Evolutionary conservation across 2,888 invertebrate species (phyloP).

Genomic region (Oegoconia quadripuncta): DNA sequence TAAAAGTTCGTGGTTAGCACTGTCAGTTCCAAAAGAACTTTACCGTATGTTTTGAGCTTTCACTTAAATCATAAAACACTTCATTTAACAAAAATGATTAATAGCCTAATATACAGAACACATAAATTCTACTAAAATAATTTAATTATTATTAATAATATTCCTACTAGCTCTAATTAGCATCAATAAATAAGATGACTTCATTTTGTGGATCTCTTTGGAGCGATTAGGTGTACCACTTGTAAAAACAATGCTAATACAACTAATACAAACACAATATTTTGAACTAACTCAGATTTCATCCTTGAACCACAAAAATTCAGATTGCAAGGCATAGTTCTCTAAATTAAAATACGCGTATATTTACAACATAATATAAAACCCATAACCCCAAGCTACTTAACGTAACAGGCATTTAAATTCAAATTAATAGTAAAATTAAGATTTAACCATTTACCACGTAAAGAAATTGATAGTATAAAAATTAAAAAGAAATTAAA

Average conservation of each 20-base stretch:
- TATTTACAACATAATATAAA: slow-evolving; percentile 20
- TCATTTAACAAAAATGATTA: slow-evolving; percentile 49
- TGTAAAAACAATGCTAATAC: slow-evolving; percentile 8
- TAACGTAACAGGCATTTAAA: slow-evolving; percentile 7
- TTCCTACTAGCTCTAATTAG: slow-evolving; percentile 61
- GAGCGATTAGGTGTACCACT: slow-evolving; percentile 31
- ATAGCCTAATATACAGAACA: slow-evolving; percentile 72
- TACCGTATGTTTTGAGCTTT: slow-evolving; percentile 51
- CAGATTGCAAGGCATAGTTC: not conserved
- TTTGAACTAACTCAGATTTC: slow-evolving; percentile 3
- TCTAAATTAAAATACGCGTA: slow-evolving; percentile 1
- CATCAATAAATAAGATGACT: slow-evolving; percentile 74
- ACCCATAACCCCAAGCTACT: slow-evolving; percentile 32
- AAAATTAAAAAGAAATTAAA: slow-evolving; percentile 30
- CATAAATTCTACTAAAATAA: slow-evolving; percentile 64
- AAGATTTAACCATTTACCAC: not conserved
- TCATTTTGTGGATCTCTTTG: slow-evolving; percentile 64
- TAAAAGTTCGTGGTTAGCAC: slow-evolving; percentile 50
- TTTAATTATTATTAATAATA: slow-evolving; percentile 69
- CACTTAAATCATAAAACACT: slow-evolving; percentile 53
- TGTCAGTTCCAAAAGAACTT: not conserved
- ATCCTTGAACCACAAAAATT: slow-evolving; percentile 1
- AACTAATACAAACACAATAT: slow-evolving; percentile 8
- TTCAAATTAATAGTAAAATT: not conserved
- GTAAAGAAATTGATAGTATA: slow-evolving; percentile 16